A percentile compares a stretch with the other conserved stretches of the same genome.
These are phyloP conservation scores for Gila orcuttii DNA, from an alignment of 2,113 vertebrate genomes.

Conservation along the genomic window DNA sequence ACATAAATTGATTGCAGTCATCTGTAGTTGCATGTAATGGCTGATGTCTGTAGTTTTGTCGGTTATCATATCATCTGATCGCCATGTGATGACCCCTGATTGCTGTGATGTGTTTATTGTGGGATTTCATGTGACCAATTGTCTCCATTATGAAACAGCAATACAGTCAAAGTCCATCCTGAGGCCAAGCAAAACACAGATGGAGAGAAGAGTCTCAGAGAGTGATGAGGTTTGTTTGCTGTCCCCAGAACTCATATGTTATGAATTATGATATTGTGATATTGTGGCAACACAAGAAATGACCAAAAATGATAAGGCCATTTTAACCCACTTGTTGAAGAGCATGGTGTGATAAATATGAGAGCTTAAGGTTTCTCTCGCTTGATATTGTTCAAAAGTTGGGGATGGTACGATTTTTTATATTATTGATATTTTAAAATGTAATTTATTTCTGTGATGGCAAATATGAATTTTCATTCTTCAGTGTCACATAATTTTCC, in stretches of 20 bases:
- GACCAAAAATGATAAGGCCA: background rate
- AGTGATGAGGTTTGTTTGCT: constrained; percentile 30
- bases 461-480: no score
- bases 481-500: no score
- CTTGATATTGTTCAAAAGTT: no score
- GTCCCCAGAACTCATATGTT: background rate
- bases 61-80: background rate
- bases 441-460: no score
- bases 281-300: background rate
- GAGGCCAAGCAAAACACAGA: background rate
- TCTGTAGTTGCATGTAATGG: no score
- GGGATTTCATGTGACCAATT: background rate
- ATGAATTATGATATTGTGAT: background rate
- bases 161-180: constrained; percentile 12
- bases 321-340: background rate
- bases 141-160: constrained; percentile 31
- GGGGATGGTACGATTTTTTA: no score
- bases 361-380: no score
- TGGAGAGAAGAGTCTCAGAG: background rate
- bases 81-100: background rate
- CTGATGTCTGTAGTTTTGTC: background rate
- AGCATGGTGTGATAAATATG: background rate
- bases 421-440: no score
- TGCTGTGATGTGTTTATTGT: background rate
- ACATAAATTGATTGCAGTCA: no score